Base-by-base conservation (phyloP, 1,140 invertebrate genomes). In the Cardiocondyla obscurior region DNA sequence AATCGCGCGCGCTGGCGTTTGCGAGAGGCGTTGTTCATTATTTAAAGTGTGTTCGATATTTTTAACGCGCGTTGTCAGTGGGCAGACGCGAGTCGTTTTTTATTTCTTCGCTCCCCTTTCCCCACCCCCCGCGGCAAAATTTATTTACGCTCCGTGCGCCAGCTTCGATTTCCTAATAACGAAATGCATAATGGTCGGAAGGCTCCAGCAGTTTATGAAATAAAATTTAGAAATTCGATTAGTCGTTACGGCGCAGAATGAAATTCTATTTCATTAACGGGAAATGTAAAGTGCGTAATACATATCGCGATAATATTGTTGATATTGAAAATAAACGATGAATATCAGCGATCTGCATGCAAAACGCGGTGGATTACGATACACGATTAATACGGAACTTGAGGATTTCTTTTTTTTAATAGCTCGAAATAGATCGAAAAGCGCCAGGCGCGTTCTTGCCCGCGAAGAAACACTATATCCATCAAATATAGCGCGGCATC, bases 1-100 rank as follows among this genome's bases (percentile, higher is more conserved):
- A 57, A 85, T 85, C 81, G 33, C 46, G n/a, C 30, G n/a, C n/a
- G n/a, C n/a, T n/a, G n/a, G 73, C 74, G 77, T 84, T 85, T 77
- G 36, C 57, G 58, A 44, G 60, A 42, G 60, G 55, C 30, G 60
- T 42, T 76, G 81, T 82, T 69, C 74, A 79, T 79, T 79, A 79
- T 79, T 79, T 79, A 51, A 79, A 79, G 74, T 79, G 74, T n/a
- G 22, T 67, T 69, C 49, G 62, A 79, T 79, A 67, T 79, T 79
- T 79, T 79, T 79, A 79, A 79, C 74, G 74, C 74, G 60, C 62
- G 74, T 79, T 79, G 64, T 79, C 74, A 79, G 74, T 53, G 74
- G 42, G 33, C 62, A 42, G 74, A 77, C 58, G 46, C n/a, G 46
- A 67, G 62, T n/a, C 33, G 33, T 22, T 30, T 79, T 79, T 79